Base-by-base conservation (phyloP, 2,888 invertebrate species). In the Dendrolimus houi region DNA sequence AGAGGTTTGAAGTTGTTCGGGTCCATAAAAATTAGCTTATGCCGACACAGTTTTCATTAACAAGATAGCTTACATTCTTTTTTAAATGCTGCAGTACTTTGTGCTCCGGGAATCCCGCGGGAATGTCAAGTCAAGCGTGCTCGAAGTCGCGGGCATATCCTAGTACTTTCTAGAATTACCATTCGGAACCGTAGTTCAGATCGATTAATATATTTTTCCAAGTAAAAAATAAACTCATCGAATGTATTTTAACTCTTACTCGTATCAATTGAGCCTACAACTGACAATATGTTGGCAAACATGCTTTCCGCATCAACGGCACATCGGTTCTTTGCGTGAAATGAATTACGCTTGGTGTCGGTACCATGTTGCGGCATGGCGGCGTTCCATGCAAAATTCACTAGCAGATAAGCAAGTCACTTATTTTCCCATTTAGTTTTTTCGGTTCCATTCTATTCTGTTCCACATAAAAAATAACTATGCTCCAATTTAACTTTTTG, bases 321-420 rank as follows among this genome's bases (percentile, higher is more conserved):
- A 81, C 87, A 87, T 82, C 81, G 81, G 86, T 85, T 85, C 82
- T 85, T 81, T 77, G 75, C 77, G 77, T 81, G 78, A 84, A 85
- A 90, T 89, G 87, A 89, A 88, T 89, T 87, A 86, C 86, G 81
- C 80, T 76, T 77, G 74, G 71, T 78, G 70, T 76, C 72, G 74
- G 74, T 63, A 74, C 72, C 65, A 68, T 61, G 66, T 68, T 65
- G 74, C 64, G 74, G 72, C 65, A 68, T 61, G 66, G 68, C 65
- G 69, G 69, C 70, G 65, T 67, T 69, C 75, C 74, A 77, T 75
- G 75, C 75, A 74, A 79, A 82, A 82, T 81, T 81, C 71, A 64
- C 77, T 70, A 72, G 70, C 68, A 80, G 81, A 87, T 84, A 85
- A 83, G 77, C 62, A 57, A 62, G 67, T 70, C 70, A 65, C 69